Evolutionary conservation across 2,113 vertebrate genomes (phyloP).

Genomic region (Semnornis frantzii): DNA sequence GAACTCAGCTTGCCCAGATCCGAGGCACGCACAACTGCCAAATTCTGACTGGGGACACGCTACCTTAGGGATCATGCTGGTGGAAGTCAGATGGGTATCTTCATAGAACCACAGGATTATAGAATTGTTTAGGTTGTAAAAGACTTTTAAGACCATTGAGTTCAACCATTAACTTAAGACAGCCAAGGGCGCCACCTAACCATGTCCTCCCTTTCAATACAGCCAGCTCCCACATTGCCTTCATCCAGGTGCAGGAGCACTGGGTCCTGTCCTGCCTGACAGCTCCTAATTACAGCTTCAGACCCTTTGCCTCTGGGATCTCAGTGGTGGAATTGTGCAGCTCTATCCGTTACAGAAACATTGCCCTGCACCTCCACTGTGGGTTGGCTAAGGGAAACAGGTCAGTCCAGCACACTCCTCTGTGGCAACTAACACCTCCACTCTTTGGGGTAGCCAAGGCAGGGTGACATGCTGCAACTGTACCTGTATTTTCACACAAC

Average conservation of each 20-base stretch:
- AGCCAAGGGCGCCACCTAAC: too few species aligned
- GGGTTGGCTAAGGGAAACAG: background rate
- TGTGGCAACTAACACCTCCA: background rate
- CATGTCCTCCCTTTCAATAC: background rate
- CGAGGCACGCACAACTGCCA: background rate
- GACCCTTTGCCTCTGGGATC: background rate
- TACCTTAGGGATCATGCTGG: background rate
- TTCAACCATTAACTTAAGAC: too few species aligned
- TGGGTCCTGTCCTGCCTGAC: background rate
- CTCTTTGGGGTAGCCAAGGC: background rate
- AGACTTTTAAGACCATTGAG: too few species aligned
- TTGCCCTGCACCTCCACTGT: rapidly evolving
- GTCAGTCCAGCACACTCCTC: background rate
- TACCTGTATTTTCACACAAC: background rate
- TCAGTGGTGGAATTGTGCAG: background rate
- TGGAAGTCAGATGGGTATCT: background rate
- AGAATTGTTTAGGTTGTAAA: too few species aligned
- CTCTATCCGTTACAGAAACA: background rate
- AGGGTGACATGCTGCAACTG: background rate
- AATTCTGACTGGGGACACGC: background rate
- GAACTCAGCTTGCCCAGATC: background rate
- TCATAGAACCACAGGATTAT: background rate
- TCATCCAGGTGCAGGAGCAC: background rate
- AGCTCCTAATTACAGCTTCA: background rate
- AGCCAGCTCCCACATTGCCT: background rate